phyloP scores from a whole-genome alignment of 2,888 invertebrate species.

The Podotricha telesiphe region DNA sequence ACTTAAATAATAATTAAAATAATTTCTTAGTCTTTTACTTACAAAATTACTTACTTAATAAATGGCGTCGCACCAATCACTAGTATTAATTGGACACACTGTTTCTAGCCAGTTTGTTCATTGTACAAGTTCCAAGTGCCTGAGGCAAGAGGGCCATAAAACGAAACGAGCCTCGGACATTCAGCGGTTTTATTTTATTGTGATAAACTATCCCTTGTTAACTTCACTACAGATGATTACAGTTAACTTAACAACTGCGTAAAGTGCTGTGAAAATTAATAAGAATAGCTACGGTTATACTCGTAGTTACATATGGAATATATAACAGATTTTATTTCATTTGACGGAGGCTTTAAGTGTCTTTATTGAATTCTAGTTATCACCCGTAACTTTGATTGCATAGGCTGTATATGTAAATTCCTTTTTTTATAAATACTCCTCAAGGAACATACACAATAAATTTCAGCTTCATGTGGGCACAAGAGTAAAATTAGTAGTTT shows the following conservation, averaged over 20 bases:
- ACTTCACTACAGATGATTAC: conserved; percentile 25
- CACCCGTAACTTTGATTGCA: too few relatives aligned
- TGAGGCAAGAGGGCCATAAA: conserved; percentile 32
- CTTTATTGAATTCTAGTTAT: not conserved
- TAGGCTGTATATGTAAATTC: too few relatives aligned
- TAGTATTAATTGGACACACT: conserved; percentile 38
- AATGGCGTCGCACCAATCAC: conserved; percentile 23
- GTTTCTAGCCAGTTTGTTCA: conserved; percentile 34
- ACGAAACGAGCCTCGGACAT: conserved; percentile 30
- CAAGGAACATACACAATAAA: too few relatives aligned
- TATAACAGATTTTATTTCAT: not conserved
- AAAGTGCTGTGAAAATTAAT: not conserved
- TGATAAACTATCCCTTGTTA: conserved; percentile 33
- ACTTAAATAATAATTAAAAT: too few relatives aligned
- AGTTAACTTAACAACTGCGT: not conserved
- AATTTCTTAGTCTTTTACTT: not conserved
- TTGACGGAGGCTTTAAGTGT: not conserved
- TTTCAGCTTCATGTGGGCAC: too few relatives aligned
- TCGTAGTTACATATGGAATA: not conserved
- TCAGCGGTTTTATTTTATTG: conserved; percentile 33
- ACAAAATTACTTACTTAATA: conserved; percentile 1
- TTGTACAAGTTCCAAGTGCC: conserved; percentile 37
- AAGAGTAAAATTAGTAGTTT: too few relatives aligned
- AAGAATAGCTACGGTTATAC: not conserved
- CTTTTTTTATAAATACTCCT: too few relatives aligned